Evolutionary conservation across 1,140 invertebrate species (phyloP).

Genomic region (Bombus vancouverensis): DNA sequence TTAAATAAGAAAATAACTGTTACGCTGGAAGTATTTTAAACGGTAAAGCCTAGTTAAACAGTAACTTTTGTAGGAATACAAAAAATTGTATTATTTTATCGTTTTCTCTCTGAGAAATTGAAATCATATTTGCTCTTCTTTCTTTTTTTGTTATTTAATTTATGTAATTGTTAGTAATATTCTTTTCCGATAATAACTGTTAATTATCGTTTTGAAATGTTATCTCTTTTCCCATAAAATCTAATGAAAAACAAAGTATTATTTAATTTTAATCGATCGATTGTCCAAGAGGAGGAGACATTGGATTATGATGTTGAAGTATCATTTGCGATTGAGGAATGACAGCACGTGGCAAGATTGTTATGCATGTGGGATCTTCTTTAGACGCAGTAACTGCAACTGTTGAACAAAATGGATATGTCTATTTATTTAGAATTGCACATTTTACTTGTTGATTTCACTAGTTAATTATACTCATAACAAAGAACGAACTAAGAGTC

Average conservation of each 20-base stretch:
- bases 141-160: too few relatives aligned
- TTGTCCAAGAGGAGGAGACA: neutral
- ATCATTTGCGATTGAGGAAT: neutral
- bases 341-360: neutral
- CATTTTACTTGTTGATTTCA: neutral
- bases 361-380: neutral
- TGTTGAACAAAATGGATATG: neutral
- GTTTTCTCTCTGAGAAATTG: too few relatives aligned
- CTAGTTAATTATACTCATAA: too few relatives aligned
- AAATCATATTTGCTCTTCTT: too few relatives aligned
- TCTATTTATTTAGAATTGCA: neutral
- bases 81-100: neutral
- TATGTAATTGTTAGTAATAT: too few relatives aligned
- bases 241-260: neutral
- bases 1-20: neutral
- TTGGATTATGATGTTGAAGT: neutral
- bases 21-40: constrained; percentile 3
- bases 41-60: too few relatives aligned
- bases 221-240: neutral
- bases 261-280: neutral
- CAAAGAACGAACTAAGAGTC: too few relatives aligned
- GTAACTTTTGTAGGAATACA: neutral
- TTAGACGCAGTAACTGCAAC: neutral
- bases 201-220: too few relatives aligned
- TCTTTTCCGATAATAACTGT: too few relatives aligned